Evolutionary conservation across 2,888 invertebrate species (phyloP).

Genomic region (Suillia variegata): DNA sequence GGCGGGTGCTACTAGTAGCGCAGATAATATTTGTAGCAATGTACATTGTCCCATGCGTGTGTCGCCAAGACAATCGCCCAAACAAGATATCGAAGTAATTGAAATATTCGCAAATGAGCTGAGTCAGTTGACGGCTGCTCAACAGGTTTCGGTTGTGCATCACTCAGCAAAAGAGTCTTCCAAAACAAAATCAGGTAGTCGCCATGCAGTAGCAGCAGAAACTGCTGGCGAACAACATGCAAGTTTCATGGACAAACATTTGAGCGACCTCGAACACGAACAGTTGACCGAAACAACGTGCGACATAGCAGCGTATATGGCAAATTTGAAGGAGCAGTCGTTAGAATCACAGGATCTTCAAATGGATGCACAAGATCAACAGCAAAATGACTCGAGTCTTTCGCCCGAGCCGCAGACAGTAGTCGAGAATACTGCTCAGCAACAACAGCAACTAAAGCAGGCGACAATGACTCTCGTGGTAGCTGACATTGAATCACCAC

Average conservation of each 20-base stretch:
- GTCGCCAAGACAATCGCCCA: conserved; percentile 59
- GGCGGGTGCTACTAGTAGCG: conserved; percentile 19
- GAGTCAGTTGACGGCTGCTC: conserved; percentile 48
- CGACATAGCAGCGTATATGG: conserved; percentile 61
- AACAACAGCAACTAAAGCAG: too few relatives aligned
- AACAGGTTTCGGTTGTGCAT: conserved; percentile 58
- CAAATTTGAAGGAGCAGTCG: conserved; percentile 59
- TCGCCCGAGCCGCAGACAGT: conserved; percentile 60
- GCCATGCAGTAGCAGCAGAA: conserved; percentile 21
- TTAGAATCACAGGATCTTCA: conserved; percentile 51
- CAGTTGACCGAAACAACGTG: conserved; percentile 55
- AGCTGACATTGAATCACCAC: conserved; percentile 56
- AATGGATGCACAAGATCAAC: conserved; percentile 48
- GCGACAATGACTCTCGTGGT: too few relatives aligned
- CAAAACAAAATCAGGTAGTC: conserved; percentile 31
- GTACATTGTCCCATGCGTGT: conserved; percentile 39
- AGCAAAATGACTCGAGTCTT: conserved; percentile 58
- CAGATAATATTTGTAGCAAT: conserved; percentile 20
- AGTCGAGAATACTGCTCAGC: conserved; percentile 57
- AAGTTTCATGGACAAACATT: conserved; percentile 60
- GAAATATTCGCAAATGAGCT: conserved; percentile 58
- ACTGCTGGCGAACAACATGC: conserved; percentile 41
- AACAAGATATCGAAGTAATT: conserved; percentile 59
- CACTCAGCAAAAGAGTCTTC: conserved; percentile 47
- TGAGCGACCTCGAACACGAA: conserved; percentile 60